Evolutionary conservation across 2,113 vertebrate species (phyloP).

Genomic region (Probosciger aterrimus): DNA sequence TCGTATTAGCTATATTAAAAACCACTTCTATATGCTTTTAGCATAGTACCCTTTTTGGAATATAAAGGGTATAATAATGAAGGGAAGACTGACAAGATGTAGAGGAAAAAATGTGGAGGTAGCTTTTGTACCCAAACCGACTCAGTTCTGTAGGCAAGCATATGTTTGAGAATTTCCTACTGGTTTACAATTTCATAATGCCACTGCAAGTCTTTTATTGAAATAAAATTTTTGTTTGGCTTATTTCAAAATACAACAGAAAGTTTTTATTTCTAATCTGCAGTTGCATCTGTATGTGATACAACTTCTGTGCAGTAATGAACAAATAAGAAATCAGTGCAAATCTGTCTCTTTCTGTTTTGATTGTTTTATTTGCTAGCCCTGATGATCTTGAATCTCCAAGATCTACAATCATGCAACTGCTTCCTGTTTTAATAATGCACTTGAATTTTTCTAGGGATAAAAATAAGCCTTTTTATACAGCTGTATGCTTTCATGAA

Average conservation of each 20-base stretch:
- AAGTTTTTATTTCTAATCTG: neutral
- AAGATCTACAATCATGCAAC: neutral
- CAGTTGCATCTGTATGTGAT: neutral
- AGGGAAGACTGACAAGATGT: neutral
- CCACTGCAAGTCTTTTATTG: neutral
- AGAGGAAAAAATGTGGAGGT: neutral
- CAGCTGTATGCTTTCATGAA: constrained; percentile 40
- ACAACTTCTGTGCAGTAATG: neutral
- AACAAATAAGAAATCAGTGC: neutral
- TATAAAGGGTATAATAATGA: neutral
- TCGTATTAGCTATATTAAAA: neutral
- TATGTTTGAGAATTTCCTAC: neutral
- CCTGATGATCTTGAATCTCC: neutral
- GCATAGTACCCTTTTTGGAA: neutral
- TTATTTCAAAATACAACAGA: neutral
- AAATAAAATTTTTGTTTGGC: neutral
- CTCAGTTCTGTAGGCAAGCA: neutral
- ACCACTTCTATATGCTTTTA: neutral
- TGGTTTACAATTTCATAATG: neutral
- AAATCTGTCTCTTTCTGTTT: neutral
- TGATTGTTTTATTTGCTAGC: neutral
- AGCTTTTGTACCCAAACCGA: neutral
- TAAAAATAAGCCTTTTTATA: neutral
- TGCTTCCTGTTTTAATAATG: constrained; percentile 19
- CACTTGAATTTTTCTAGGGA: neutral